Base-by-base conservation (phyloP, 2,797 vertebrate genomes). In the Holocentrus rufus region DNA sequence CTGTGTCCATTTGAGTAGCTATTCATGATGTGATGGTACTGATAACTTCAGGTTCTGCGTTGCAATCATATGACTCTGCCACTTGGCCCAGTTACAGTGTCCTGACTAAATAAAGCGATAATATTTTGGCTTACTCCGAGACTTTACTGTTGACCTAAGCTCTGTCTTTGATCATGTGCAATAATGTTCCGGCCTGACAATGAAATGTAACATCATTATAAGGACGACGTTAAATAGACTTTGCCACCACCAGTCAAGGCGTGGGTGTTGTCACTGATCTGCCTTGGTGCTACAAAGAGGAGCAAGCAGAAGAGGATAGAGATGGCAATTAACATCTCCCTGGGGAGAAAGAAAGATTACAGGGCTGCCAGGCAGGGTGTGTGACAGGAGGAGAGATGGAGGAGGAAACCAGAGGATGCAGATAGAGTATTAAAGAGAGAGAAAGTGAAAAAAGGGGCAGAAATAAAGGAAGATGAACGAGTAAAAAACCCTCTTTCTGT, bases 271-370 rank as follows among this genome's bases (percentile, higher is more conserved):
- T 76, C 70, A 79, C 50, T 79, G 61, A 82, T 82, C 72, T 69
- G 61, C 46, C 44, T 79, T 20, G 70, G 67, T 17, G 46, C 4
- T 64, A 49, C 66, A 85, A 83, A 79, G 63, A 67, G 34, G n/a
- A 66, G 49, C n/a, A 53, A 60, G 57, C 63, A 65, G 60, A 80
- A 23, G 59, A 82, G 69, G 65, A 75, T 6, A 44, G 58, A 83
- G 77, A 78, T 75, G 67, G 70, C 79, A 85, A 87, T 88, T 83
- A 87, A 78, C 61, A 34, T 76, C 66, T 85, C 73, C 44, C 76
- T 49, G 6, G 76, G 71, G 84, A 85, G 59, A 70, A 23, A 61
- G 72, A 67, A 69, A 75, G 80, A 90, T 84, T 73, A 81, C 55
- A 75, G 74, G 39, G 55, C 76, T 76, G 62, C 58, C 63, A 39